These are phyloP conservation scores for Chelonoidis abingdonii DNA, from an alignment of 2,113 vertebrate genomes.

Conservation along the genomic window DNA sequence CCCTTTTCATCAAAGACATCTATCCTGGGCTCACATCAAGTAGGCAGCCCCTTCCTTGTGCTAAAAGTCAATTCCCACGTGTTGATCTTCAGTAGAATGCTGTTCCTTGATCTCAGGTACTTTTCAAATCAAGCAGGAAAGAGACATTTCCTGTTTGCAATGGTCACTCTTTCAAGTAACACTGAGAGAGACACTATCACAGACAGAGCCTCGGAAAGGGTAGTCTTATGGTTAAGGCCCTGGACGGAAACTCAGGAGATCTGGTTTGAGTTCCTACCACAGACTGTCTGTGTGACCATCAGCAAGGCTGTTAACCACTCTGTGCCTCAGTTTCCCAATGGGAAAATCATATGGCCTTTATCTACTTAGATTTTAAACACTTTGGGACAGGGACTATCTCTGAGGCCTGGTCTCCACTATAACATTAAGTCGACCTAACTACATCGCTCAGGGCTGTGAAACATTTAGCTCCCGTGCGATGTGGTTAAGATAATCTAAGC, in stretches of 20 bases:
- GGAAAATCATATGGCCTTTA: neutral
- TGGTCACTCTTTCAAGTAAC: neutral
- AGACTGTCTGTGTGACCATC: neutral
- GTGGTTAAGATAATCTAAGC: neutral
- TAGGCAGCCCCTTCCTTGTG: neutral
- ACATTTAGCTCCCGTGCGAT: fast-evolving
- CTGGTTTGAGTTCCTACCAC: neutral
- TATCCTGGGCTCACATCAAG: fast-evolving
- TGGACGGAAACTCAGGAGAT: neutral
- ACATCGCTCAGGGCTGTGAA: neutral
- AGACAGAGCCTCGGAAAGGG: neutral
- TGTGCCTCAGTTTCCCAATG: neutral
- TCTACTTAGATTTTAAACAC: neutral
- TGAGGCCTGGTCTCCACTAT: neutral
- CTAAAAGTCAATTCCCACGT: neutral
- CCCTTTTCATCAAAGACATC: neutral
- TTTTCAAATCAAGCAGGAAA: neutral
- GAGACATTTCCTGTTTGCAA: neutral
- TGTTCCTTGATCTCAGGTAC: fast-evolving
- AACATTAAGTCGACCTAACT: neutral
- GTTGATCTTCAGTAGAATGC: neutral
- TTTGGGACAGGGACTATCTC: neutral
- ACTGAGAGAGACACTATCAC: neutral
- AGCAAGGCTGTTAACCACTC: neutral
- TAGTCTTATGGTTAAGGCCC: neutral